Evolutionary conservation across 2,797 vertebrate genomes (phyloP).

Genomic region (Mus spretus): DNA sequence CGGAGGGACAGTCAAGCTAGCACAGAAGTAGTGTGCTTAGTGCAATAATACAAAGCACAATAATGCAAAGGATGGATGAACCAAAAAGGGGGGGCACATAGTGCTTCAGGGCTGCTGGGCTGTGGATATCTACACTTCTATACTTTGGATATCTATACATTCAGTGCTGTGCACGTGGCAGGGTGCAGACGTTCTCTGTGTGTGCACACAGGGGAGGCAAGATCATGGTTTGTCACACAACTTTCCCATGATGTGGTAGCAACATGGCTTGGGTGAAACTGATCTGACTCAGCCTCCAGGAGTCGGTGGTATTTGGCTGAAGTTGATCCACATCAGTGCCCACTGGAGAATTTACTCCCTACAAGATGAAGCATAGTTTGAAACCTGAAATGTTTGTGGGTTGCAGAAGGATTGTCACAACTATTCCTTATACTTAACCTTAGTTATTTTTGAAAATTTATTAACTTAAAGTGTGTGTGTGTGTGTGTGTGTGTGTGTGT

Average conservation of each 20-base stretch:
- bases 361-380: neutral
- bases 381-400: neutral
- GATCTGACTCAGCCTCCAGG: neutral
- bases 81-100: neutral
- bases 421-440: neutral
- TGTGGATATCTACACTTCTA: neutral
- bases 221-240: neutral
- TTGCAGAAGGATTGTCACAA: neutral
- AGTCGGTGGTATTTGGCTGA: rapidly evolving
- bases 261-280: neutral
- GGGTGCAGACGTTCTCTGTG: neutral
- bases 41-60: neutral
- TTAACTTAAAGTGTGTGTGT: neutral
- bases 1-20: neutral
- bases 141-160: too few species aligned
- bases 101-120: neutral
- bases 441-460: neutral
- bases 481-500: neutral
- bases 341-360: neutral
- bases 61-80: neutral
- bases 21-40: neutral
- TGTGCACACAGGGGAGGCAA: neutral
- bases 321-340: neutral
- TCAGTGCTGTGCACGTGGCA: neutral
- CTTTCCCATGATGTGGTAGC: neutral